A percentile compares a stretch with the other conserved stretches of the same genome.
phyloP scores from a whole-genome alignment of 2,113 vertebrate species.

The Nymphicus hollandicus region DNA sequence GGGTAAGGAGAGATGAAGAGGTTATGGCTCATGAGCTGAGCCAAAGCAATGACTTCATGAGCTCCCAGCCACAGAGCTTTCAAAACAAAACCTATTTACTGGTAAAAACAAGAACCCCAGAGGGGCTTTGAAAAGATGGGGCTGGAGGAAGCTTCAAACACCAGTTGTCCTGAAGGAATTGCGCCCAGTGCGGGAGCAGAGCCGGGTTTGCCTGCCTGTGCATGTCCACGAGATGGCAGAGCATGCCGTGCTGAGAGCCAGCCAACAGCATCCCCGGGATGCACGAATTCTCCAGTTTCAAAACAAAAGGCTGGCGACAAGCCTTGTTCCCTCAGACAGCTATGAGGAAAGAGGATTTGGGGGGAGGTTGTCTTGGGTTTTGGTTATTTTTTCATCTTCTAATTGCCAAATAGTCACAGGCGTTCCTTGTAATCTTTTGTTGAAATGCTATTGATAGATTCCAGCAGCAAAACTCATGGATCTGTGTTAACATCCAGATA shows the following conservation, averaged over 20 bases:
- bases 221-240: conserved; percentile 53
- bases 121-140: background rate
- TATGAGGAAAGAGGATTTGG: background rate
- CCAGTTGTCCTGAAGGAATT: fast-evolving
- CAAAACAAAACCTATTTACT: background rate
- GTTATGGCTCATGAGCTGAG: background rate
- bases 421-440: background rate
- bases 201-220: fast-evolving
- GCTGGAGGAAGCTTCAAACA: background rate
- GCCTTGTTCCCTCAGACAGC: background rate
- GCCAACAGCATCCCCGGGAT: background rate
- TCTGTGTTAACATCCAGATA: background rate
- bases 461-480: background rate
- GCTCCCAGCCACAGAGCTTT: background rate
- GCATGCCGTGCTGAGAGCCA: fast-evolving
- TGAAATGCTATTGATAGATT: background rate
- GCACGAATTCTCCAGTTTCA: background rate
- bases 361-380: background rate
- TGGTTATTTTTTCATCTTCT: background rate
- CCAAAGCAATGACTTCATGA: background rate
- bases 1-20: background rate
- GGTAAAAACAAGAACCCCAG: background rate
- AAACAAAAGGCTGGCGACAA: background rate
- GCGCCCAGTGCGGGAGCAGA: fast-evolving
- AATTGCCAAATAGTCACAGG: background rate